Base-by-base conservation (phyloP, 2,797 vertebrate species). In the Falco peregrinus region DNA sequence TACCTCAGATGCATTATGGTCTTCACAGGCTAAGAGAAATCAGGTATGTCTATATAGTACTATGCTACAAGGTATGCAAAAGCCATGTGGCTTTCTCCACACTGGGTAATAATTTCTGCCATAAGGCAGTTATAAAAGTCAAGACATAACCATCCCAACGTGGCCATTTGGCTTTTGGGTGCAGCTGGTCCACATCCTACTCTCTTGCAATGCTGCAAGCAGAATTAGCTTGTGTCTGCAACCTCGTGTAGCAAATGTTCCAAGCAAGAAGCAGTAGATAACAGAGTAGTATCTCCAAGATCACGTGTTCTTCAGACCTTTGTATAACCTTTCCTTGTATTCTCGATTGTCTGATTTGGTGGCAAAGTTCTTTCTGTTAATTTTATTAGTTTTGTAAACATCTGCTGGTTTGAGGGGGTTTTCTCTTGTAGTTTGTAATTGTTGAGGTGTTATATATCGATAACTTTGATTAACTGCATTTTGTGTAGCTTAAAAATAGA, bases 221-320 rank as follows among this genome's bases (percentile, higher is more conserved):
- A 87, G n/a, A 79, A n/a, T 2, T 3, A 61, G 28, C 6, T 69
- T 0, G 0, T 11, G 39, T 41, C 39, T 41, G 39, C 39, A 41
- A 41, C 39, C 39, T 41, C 12, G 11, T 41, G 39, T 13, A 41
- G 39, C 88, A 59, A 80, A 37, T 70, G 1, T 80, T 88, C 10
- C 33, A 73, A 90, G 15, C 13, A 71, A 70, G 50, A 78, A 54
- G 6, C 29, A 51, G n/a, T 29, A 39, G 13, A 35, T 26, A 60
- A 73, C 8, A 75, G 12, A 57, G 6, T 24, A 50, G 0, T 54
- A 51, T 28, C 33, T 63, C 74, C 29, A 81, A 53, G 18, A 45
- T 45, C 28, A 16, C 3, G 9, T 59, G 6, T 43, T 77, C 59
- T 92, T 74, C 54, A 43, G 16, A 24, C 53, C 39, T 24, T 48